These are phyloP conservation scores for Remorina albescens DNA, from an alignment of 2,797 vertebrate genomes.

Conservation along the genomic window DNA sequence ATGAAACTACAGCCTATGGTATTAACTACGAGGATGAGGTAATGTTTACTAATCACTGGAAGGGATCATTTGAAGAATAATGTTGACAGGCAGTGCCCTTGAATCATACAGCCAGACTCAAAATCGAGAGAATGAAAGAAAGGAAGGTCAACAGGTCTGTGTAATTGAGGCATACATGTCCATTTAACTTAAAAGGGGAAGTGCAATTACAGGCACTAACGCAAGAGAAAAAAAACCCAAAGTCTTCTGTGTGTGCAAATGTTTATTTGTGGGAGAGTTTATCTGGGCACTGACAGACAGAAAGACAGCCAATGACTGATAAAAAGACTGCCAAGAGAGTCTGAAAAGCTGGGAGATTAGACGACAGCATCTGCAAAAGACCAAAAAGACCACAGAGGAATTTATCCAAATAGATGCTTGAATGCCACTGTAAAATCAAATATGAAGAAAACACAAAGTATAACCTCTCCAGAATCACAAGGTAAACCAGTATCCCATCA, in stretches of 20 bases:
- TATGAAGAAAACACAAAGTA: constrained; percentile 32
- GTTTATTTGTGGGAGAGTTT: constrained; percentile 41
- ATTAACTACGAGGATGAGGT: not conserved
- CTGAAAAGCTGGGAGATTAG: constrained; percentile 66
- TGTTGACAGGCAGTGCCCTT: not conserved
- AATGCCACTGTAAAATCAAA: constrained; percentile 46
- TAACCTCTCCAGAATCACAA: constrained; percentile 8
- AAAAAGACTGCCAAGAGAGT: constrained; percentile 60
- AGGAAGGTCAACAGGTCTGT: not conserved
- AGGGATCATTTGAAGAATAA: constrained; percentile 2
- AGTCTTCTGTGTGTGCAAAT: constrained; percentile 16
- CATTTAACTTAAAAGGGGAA: not conserved
- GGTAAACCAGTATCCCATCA: not conserved
- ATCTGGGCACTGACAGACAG: constrained; percentile 51
- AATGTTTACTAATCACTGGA: constrained; percentile 3
- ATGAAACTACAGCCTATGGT: not conserved
- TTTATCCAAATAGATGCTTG: constrained; percentile 52
- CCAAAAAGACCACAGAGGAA: constrained; percentile 54
- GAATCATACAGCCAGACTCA: not conserved
- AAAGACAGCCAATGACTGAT: constrained; percentile 60
- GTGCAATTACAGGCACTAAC: not conserved
- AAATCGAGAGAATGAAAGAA: not conserved
- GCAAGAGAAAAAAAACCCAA: no score
- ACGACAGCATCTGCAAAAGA: constrained; percentile 67
- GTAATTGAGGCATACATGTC: no score